These are phyloP conservation scores for Timandra comae DNA, from an alignment of 2,888 invertebrate genomes.

Conservation along the genomic window DNA sequence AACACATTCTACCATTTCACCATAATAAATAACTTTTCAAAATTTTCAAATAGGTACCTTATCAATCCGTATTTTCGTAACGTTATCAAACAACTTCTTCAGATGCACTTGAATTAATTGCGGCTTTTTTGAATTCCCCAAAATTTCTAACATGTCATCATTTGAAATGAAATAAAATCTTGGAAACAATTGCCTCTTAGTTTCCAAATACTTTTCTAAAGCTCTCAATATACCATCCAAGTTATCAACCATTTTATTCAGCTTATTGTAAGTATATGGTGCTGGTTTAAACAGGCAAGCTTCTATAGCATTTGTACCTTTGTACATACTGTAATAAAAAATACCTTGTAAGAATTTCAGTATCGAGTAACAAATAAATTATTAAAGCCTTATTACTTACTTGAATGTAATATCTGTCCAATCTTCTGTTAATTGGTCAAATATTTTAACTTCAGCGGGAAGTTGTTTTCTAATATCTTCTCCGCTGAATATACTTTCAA, in stretches of 20 bases:
- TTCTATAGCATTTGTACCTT: constrained; percentile 76
- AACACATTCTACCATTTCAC: too few relatives aligned
- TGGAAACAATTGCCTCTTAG: constrained; percentile 92
- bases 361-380: too few relatives aligned
- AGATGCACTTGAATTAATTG: constrained; percentile 89
- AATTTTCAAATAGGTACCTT: too few relatives aligned
- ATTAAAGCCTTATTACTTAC: constrained; percentile 41
- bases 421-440: constrained; percentile 82
- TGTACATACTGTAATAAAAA: constrained; percentile 54
- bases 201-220: constrained; percentile 90
- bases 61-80: constrained; percentile 82
- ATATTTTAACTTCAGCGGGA: constrained; percentile 84
- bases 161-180: constrained; percentile 81
- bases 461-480: constrained; percentile 92
- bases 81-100: constrained; percentile 92
- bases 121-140: constrained; percentile 90
- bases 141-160: constrained; percentile 86
- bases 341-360: neutral
- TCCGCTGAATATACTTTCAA: constrained; percentile 92
- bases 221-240: constrained; percentile 89
- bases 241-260: constrained; percentile 84
- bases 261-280: constrained; percentile 79
- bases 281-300: constrained; percentile 78
- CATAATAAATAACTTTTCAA: too few relatives aligned
- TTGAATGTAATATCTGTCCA: constrained; percentile 82